phyloP scores from a whole-genome alignment of 2,888 invertebrate genomes.

The Branchellion lobata region DNA sequence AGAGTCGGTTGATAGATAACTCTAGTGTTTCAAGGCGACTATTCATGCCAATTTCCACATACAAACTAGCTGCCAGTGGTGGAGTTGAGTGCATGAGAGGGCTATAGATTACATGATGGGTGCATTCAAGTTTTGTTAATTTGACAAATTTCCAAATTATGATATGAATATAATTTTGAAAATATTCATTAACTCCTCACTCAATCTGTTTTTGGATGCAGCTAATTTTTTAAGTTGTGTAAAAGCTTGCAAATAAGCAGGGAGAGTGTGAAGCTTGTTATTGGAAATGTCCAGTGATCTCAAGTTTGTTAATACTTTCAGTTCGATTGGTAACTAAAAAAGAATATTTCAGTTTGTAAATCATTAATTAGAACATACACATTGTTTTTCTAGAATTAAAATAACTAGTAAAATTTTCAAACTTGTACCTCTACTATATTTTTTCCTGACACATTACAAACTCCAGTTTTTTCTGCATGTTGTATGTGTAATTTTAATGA shows the following conservation, averaged over 20 bases:
- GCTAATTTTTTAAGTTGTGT: constrained; percentile 65
- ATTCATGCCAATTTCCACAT: constrained; percentile 64
- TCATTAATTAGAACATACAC: no score
- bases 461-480: constrained; percentile 91
- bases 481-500: constrained; percentile 86
- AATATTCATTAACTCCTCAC: no score
- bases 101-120: no score
- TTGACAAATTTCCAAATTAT: no score
- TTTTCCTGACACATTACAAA: constrained; percentile 80
- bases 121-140: no score
- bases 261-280: constrained; percentile 75
- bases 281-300: constrained; percentile 88
- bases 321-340: constrained; percentile 69
- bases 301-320: constrained; percentile 71
- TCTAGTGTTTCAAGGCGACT: constrained; percentile 65
- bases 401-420: no score
- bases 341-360: no score
- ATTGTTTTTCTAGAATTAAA: no score
- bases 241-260: constrained; percentile 65
- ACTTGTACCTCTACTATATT: constrained; percentile 74
- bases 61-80: constrained; percentile 62
- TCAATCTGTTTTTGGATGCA: constrained; percentile 65
- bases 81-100: no score
- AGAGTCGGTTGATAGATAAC: constrained; percentile 62
- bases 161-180: no score